phyloP scores from a whole-genome alignment of 2,113 vertebrate genomes.

The Nothocercus nigrocapillus region DNA sequence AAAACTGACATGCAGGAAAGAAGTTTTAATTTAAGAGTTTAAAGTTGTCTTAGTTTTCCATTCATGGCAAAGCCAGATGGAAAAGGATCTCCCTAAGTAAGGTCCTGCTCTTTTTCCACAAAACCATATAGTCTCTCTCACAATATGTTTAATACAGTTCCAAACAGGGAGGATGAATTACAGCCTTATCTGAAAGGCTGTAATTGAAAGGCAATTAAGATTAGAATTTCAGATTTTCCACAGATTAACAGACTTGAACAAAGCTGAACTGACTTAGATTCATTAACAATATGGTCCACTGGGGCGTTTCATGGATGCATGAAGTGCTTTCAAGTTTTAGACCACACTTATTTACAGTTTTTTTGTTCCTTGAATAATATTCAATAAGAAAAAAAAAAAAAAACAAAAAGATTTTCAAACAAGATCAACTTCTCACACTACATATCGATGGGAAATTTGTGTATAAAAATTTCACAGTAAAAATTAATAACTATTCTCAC shows the following conservation, averaged over 20 bases:
- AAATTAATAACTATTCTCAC: neutral
- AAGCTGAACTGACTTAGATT: neutral
- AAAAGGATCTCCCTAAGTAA: neutral
- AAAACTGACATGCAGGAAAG: neutral
- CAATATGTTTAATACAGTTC: neutral
- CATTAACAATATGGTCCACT: neutral
- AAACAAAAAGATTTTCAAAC: neutral
- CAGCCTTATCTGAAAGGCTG: constrained; percentile 32
- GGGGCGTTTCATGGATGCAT: neutral
- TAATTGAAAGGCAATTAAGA: constrained; percentile 43
- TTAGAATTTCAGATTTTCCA: constrained; percentile 38
- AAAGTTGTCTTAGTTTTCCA: neutral
- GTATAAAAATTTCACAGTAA: neutral
- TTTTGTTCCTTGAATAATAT: neutral
- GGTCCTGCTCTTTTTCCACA: neutral
- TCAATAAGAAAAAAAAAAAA: neutral
- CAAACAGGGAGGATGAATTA: constrained; percentile 9
- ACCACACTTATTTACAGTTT: neutral
- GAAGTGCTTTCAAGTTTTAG: neutral
- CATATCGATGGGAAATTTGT: neutral
- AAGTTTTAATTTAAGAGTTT: neutral
- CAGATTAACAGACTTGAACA: neutral
- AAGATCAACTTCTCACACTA: neutral
- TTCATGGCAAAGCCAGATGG: neutral
- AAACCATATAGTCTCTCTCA: neutral